Base-by-base conservation (phyloP, 2,797 vertebrate species). In the Sebastes vulpes region DNA sequence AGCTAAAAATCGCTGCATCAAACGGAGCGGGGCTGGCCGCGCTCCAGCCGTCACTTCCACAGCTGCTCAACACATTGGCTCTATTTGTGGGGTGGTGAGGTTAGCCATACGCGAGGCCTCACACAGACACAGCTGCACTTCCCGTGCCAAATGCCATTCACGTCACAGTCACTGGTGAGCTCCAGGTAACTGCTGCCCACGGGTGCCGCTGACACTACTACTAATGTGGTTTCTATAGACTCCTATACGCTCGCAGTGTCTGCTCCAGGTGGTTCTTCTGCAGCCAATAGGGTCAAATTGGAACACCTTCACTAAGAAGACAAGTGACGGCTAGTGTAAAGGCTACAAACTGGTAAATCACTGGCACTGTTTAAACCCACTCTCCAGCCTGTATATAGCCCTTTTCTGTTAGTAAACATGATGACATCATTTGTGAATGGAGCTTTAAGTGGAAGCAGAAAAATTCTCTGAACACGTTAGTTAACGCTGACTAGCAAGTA, bases 1-100 rank as follows among this genome's bases (percentile, higher is more conserved):
- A 68, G 77, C 84, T 89, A 87, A 48, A 42, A 92, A 92, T 90
- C 84, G 72, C 85, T 61, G 88, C 83, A 90, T 94, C 82, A 93
- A 91, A 90, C 63, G 20, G 74, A 84, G 76, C 14, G 1, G 50
- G 12, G 53, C 78, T 91, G 89, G 90, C 84, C 1, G 1, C 0
- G 60, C 76, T 88, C 89, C 91, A 93, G 85, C 75, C 60, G 28
- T 81, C 84, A 87, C 87, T 87, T 89, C 85, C 88, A 89, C 90
- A 91, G 92, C 92, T 92, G 93, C 79, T 90, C 80, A 66, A 85
- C 93, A 93, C 91, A 89, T 85, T 90, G 86, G 75, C 91, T 87
- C 75, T 29, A 83, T 89, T 91, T 87, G 86, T 3, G 52, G 81
- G 84, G 59, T 31, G 87, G 72, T 63, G 74, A 88, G 81, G 82